Percentiles rank a stretch among this genome's conserved stretches.
Conservation (phyloP, 1,140 invertebrate species). For the Drosophila bifasciata region DNA sequence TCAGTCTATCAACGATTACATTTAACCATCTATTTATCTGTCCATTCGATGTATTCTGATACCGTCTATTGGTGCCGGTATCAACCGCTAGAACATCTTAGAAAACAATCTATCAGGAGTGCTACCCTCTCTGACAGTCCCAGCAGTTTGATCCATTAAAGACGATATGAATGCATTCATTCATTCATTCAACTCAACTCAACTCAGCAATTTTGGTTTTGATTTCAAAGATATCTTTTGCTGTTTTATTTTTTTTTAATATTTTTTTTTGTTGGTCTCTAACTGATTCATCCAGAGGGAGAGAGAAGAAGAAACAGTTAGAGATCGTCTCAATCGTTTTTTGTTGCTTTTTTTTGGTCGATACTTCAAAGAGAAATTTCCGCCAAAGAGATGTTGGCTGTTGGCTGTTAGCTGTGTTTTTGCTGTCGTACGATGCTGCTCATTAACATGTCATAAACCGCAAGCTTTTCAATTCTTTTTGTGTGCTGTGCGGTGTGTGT, state of each 20-base stretch:
- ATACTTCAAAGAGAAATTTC: slow-evolving; percentile 40
- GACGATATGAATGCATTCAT: no score
- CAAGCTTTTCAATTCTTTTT: slow-evolving; percentile 40
- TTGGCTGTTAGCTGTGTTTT: slow-evolving; percentile 4
- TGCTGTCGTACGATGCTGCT: slow-evolving; percentile 51
- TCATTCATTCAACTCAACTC: no score
- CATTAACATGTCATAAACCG: slow-evolving; percentile 82
- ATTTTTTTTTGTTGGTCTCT: not conserved
- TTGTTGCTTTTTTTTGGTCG: slow-evolving; percentile 1
- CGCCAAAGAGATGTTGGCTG: slow-evolving; percentile 26
- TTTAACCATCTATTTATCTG: not conserved
- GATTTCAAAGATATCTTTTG: slow-evolving; percentile 16
- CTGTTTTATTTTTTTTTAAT: no score
- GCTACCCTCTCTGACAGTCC: no score
- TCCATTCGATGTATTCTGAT: no score
- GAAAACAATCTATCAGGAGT: no score
- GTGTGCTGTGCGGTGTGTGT: slow-evolving; percentile 7
- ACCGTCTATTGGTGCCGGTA: no score
- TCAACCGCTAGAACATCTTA: no score
- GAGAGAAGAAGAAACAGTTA: slow-evolving; percentile 21
- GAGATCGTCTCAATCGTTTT: slow-evolving; percentile 19
- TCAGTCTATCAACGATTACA: no score
- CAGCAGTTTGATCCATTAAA: no score
- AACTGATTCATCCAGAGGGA: slow-evolving; percentile 37
- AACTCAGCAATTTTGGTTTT: not conserved